Evolutionary conservation across 2,113 vertebrate genomes (phyloP), one percentile per base, ranked within the genome.

Genomic region (pig (Sus scrofa)): DNA sequence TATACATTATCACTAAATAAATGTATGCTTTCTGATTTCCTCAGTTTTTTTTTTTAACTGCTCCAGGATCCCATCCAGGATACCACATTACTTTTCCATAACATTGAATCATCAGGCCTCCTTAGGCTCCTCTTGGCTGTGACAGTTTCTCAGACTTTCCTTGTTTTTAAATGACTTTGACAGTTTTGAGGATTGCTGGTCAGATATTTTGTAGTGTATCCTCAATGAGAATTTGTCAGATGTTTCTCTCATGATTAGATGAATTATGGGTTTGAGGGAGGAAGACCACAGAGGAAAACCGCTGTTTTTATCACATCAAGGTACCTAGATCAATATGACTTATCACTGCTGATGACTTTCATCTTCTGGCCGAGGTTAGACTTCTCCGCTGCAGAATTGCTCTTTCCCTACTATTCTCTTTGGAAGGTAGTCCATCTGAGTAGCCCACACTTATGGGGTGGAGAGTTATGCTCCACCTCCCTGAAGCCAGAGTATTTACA

Each of bases 221-320:
- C 39, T 77, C 44, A 65, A 4, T 39, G 73, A 24, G 63, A 30
- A 77, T 85, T 89, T 85, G 14, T 84, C 50, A 86, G 60, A 44
- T 86, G 52, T 77, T 68, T 82, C 75, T 37, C 68, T 93, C 74
- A 75, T 93, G 75, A 82, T 54, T 70, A 93, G 20, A 82, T 54
- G 39, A 37, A 52, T 16, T 77, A 56, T 58, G 26, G 39, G 30
- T 32, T 93, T 79, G 19, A 4, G 60, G n/a, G 27, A 68, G 30
- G 63, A 92, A 71, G 24, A 34, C 13, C 30, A 67, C 9, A 85
- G n/a, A 26, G 52, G 50, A 77, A 71, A 78, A 79, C 18, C 44
- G 39, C 26, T 60, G 44, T 93, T 83, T 37, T 88, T 34, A 68
- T 67, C 13, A 9, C 20, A 67, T 93, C 70, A 90, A 95, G 26